Evolutionary conservation across 2,888 invertebrate species (phyloP).

Genomic region (Prosapia bicincta): DNA sequence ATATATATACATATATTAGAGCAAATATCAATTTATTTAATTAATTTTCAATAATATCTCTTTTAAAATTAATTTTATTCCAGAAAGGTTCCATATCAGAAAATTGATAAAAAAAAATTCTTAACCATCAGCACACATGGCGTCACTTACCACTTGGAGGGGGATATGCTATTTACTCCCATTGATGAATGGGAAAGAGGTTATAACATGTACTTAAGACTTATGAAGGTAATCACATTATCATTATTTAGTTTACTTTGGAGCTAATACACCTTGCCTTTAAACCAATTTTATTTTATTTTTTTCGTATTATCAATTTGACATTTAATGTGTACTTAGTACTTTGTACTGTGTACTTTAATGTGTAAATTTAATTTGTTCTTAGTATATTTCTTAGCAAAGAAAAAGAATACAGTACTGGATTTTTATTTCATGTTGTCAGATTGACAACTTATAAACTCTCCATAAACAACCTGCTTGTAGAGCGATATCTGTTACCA

Average conservation of each 20-base stretch:
- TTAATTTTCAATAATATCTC: no score
- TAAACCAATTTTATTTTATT: constrained; percentile 8
- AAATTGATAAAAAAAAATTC: constrained; percentile 66
- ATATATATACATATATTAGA: no score
- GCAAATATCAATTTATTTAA: no score
- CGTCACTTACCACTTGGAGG: constrained; percentile 68
- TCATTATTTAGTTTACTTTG: not conserved
- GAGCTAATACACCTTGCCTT: not conserved
- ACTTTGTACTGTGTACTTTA: no score
- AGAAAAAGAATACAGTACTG: no score
- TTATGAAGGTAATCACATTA: constrained; percentile 58
- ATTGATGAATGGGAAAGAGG: constrained; percentile 78
- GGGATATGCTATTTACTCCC: constrained; percentile 74
- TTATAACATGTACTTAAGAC: constrained; percentile 70
- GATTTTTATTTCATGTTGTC: no score
- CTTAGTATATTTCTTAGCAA: no score
- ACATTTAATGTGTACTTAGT: not conserved
- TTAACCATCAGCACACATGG: constrained; percentile 80
- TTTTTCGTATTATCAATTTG: constrained; percentile 7
- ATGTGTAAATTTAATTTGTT: no score
- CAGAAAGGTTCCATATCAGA: constrained; percentile 70
- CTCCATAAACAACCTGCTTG: no score
- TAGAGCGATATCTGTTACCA: no score
- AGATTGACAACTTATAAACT: no score
- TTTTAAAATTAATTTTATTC: no score